Evolutionary conservation across 2,113 vertebrate species (phyloP).

Genomic region (Actinemys pallida): DNA sequence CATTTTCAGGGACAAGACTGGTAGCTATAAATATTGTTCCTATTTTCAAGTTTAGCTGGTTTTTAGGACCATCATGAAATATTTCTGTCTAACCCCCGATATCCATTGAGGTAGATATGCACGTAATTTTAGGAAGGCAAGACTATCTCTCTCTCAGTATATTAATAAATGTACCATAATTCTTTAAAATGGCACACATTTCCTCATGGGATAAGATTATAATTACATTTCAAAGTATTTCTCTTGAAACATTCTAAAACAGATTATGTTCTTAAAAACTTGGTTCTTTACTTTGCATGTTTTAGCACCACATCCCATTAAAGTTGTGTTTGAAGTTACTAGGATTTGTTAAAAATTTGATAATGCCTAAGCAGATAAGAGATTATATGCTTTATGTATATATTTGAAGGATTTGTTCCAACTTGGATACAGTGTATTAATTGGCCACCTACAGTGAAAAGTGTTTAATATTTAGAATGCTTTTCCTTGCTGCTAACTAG

Average conservation of each 20-base stretch:
- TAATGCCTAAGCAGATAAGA: slow-evolving; percentile 89
- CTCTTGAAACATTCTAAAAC: slow-evolving; percentile 84
- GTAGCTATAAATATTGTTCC: slow-evolving; percentile 6
- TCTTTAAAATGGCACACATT: slow-evolving; percentile 76
- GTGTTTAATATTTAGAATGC: slow-evolving; percentile 82
- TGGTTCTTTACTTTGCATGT: slow-evolving; percentile 84
- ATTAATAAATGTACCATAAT: slow-evolving; percentile 58
- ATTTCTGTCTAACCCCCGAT: slow-evolving; percentile 3
- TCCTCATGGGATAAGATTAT: slow-evolving; percentile 80
- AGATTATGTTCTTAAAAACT: slow-evolving; percentile 87
- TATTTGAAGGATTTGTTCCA: slow-evolving; percentile 85
- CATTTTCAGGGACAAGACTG: slow-evolving; percentile 30
- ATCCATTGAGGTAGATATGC: slow-evolving; percentile 13
- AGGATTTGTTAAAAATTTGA: slow-evolving; percentile 89
- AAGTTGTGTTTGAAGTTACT: slow-evolving; percentile 87
- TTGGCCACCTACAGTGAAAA: slow-evolving; percentile 89
- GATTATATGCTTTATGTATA: slow-evolving; percentile 87
- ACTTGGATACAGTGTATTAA: slow-evolving; percentile 83
- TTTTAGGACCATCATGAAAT: slow-evolving; percentile 18
- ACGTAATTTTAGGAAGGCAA: slow-evolving; percentile 24
- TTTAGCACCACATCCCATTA: slow-evolving; percentile 84
- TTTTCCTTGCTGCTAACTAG: slow-evolving; percentile 73
- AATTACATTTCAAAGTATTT: slow-evolving; percentile 80
- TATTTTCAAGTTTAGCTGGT: slow-evolving; percentile 44
- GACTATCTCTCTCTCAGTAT: slow-evolving; percentile 19